phyloP scores from a whole-genome alignment of 2,113 vertebrate species.

The Columbina picui region DNA sequence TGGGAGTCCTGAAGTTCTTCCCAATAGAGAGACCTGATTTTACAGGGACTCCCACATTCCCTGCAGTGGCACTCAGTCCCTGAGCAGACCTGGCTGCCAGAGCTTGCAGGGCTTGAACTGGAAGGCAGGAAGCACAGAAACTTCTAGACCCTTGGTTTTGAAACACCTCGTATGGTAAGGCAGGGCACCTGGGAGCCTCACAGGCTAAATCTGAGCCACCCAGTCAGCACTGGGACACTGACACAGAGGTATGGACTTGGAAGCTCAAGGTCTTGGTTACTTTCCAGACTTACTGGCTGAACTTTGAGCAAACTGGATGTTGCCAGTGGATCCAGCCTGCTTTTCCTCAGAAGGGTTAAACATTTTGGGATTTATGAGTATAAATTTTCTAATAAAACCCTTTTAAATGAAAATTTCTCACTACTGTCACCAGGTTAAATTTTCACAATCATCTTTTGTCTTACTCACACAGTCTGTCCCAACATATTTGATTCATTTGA shows the following conservation, averaged over 20 bases:
- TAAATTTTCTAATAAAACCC: neutral
- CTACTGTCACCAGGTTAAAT: neutral
- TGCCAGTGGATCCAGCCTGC: neutral
- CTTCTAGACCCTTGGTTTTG: neutral
- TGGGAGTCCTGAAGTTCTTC: neutral
- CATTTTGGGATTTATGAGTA: neutral
- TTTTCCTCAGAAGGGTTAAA: neutral
- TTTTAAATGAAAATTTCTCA: neutral
- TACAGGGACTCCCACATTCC: rapidly evolving
- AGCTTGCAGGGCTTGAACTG: neutral
- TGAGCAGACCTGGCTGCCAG: neutral
- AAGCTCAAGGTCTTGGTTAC: neutral
- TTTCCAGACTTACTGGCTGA: neutral
- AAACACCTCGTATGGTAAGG: neutral
- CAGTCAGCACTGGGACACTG: neutral
- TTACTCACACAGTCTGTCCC: neutral
- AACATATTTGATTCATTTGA: neutral
- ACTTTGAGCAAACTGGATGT: neutral
- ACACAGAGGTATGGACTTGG: neutral
- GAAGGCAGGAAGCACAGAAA: neutral
- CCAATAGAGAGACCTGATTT: neutral
- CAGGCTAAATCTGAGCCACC: neutral
- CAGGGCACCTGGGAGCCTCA: neutral
- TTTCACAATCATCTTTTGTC: neutral
- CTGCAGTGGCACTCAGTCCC: neutral